Conservation (phyloP, 2,797 vertebrate species). For the Gymnodraco acuticeps region DNA sequence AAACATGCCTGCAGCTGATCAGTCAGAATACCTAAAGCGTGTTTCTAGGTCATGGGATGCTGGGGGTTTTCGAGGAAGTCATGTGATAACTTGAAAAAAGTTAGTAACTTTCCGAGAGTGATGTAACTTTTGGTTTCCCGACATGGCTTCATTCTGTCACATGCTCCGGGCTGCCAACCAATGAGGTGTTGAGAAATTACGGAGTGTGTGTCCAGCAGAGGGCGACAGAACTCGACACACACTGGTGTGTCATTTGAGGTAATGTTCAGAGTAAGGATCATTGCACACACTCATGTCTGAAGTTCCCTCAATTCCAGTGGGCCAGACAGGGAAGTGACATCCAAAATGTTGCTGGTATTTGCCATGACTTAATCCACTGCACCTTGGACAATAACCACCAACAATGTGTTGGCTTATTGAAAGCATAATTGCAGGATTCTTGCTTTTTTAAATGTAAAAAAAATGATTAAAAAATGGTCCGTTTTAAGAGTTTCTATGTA, state of each 20-base stretch:
- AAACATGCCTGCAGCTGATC: background rate
- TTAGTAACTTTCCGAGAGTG: slow-evolving; percentile 62
- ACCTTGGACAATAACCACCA: no score
- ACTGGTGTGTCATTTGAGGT: no score
- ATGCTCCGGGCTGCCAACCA: slow-evolving; percentile 11
- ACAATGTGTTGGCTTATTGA: no score
- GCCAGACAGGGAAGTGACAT: rapidly evolving
- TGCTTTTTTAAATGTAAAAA: no score
- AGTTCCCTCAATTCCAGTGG: no score
- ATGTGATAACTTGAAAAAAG: background rate
- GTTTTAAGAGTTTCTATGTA: background rate
- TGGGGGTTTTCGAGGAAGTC: background rate
- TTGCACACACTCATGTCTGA: background rate
- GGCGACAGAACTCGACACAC: slow-evolving; percentile 15
- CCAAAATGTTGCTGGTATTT: background rate
- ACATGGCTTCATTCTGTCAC: slow-evolving; percentile 13
- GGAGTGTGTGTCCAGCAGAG: background rate
- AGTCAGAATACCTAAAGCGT: background rate
- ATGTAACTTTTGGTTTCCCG: slow-evolving; percentile 14
- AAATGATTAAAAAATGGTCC: background rate
- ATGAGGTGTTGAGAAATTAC: background rate
- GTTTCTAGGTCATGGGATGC: rapidly evolving
- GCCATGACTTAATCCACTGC: background rate
- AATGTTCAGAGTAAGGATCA: background rate
- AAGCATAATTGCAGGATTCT: no score